These are phyloP conservation scores for Polia nebulosa DNA, from an alignment of 2,888 invertebrate species.

Conservation along the genomic window DNA sequence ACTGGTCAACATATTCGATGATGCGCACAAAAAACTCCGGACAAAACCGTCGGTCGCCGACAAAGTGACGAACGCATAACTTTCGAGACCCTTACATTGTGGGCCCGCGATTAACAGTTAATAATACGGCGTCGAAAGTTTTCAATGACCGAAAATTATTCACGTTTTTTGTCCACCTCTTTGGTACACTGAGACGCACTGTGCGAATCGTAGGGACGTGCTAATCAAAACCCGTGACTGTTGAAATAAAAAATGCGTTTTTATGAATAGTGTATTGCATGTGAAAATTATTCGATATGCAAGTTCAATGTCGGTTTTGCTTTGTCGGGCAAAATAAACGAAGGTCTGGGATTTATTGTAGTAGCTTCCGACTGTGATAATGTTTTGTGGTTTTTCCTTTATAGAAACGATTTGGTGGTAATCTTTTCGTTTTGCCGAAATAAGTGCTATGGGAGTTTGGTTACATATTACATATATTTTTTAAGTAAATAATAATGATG, in stretches of 20 bases:
- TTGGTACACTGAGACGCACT: constrained; percentile 56
- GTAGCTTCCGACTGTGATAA: background rate
- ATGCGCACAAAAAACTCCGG: constrained; percentile 78
- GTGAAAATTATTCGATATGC: constrained; percentile 15
- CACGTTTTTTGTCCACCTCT: constrained; percentile 67
- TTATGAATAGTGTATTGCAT: constrained; percentile 23
- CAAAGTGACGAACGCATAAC: constrained; percentile 80
- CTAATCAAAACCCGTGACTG: constrained; percentile 48
- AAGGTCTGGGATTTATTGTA: background rate
- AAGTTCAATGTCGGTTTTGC: constrained; percentile 12
- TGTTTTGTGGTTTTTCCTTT: background rate
- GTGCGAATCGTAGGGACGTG: constrained; percentile 56
- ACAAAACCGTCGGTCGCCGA: constrained; percentile 76
- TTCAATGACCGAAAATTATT: constrained; percentile 68
- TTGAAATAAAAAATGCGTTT: constrained; percentile 37
- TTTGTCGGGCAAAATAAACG: constrained; percentile 18
- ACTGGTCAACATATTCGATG: constrained; percentile 80
- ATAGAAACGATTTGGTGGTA: background rate
- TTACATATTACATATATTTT: background rate
- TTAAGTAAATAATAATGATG: background rate
- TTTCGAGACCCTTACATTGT: constrained; percentile 76
- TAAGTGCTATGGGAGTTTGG: background rate
- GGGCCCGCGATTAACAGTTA: constrained; percentile 79
- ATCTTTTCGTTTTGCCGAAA: background rate
- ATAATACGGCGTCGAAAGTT: constrained; percentile 73